Percentiles rank a stretch among this genome's conserved stretches.
Conservation (phyloP, 2,113 vertebrate genomes). For the Pangasianodon gigas region DNA sequence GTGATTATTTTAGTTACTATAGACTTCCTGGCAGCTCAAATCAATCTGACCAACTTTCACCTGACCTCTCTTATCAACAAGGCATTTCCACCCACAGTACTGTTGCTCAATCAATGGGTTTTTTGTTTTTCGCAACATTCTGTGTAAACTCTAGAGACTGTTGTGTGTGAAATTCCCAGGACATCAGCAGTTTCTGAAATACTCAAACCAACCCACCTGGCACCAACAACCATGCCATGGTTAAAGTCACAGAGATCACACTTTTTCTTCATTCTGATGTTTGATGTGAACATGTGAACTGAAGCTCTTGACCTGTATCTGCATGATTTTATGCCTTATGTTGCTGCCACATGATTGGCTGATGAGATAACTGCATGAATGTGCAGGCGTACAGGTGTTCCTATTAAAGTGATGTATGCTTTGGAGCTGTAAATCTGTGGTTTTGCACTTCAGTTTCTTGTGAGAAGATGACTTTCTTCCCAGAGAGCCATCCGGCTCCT, state of each 20-base stretch:
- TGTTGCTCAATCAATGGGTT: neutral
- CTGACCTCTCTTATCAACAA: neutral
- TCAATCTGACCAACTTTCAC: neutral
- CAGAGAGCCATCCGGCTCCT: neutral
- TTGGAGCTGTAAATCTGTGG: neutral
- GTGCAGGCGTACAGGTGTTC: no score
- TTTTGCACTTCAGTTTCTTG: neutral
- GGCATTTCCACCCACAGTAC: neutral
- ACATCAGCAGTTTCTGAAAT: neutral
- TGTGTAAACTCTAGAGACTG: neutral
- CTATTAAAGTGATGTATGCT: no score
- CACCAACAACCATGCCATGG: neutral
- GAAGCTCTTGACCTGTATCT: no score
- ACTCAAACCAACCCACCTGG: neutral
- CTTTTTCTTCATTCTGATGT: no score
- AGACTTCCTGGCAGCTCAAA: neutral
- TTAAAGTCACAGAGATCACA: neutral
- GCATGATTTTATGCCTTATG: no score
- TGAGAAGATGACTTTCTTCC: neutral
- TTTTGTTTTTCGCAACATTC: neutral
- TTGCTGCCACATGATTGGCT: no score
- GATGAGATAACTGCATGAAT: no score
- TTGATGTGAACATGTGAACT: no score
- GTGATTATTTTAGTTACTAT: neutral
- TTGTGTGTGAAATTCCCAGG: neutral